Base-by-base conservation (phyloP, 2,888 invertebrate genomes). In the Ashinkailepas kermadecensis region DNA sequence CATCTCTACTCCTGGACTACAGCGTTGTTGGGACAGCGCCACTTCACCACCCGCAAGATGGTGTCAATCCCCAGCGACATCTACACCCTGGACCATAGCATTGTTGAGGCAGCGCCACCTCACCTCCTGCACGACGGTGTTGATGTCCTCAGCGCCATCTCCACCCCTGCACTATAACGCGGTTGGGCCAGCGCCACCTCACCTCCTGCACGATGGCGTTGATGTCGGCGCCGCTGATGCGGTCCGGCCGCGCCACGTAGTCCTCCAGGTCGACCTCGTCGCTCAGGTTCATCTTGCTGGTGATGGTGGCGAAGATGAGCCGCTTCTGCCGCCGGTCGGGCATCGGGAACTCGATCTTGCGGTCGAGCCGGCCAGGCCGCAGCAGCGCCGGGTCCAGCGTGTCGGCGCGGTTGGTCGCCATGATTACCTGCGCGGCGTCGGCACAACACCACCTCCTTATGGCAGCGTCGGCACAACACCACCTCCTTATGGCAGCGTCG, bases 261-360 rank as follows among this genome's bases (percentile, higher is more conserved):
- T 99, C 99, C 87, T 99, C 99, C 81, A 99, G 89, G 88, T 99
- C 99, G 1, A 99, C 99, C 88, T 99, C 99, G 86, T 99, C 99
- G 81, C 97, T 96, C 80, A 98, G 89, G 88, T 98, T 98, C 98
- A 98, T 98, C 87, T 93, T 95, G 0, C 94, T 91, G 0, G 99
- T 99, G 86, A 99, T 98, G 0, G 99, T 99, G 9, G 96, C 94
- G 90, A 99, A 99, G 85, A 99, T 95, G 81, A 99, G 90, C 85
- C 99, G 95, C 87, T 99, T 99, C 86, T 91, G 91, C 70, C 91
- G 89, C 86, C 94, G 91, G 89, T 97, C 99, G 0, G 99, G 99
- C 82, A 99, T 89, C 11, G 99, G 99, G 88, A 99, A 99, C 88
- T 99, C 99, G 85, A 99, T 99, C 89, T 99, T 99, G 85, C 99